These are phyloP conservation scores for Anoplophora glabripennis DNA, from an alignment of 1,140 invertebrate genomes.

Conservation along the genomic window DNA sequence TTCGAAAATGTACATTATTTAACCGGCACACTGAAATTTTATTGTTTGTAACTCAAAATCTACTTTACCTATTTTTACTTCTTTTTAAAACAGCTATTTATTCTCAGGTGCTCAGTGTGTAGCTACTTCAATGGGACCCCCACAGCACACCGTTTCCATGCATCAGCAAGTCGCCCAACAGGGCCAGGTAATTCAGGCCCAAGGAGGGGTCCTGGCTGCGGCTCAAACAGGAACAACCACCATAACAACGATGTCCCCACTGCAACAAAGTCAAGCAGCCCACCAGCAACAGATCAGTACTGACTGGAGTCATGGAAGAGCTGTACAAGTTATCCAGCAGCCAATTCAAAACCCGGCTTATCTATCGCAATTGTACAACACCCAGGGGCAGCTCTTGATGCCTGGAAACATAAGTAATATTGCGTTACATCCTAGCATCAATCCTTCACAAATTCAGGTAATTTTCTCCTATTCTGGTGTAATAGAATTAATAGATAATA, in stretches of 20 bases:
- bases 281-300: slow-evolving; percentile 47
- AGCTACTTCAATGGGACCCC: slow-evolving; percentile 49
- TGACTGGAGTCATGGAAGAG: slow-evolving; percentile 46
- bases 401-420: slow-evolving; percentile 77
- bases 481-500: too few species aligned
- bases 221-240: slow-evolving; percentile 46
- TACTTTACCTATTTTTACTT: background rate
- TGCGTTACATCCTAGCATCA: slow-evolving; percentile 70
- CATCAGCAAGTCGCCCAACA: slow-evolving; percentile 45
- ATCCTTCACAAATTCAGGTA: slow-evolving; percentile 77
- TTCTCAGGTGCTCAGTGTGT: slow-evolving; percentile 46
- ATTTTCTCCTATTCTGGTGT: slow-evolving; percentile 2
- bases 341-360: slow-evolving; percentile 74
- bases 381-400: slow-evolving; percentile 74
- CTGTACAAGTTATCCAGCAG: slow-evolving; percentile 75
- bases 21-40: too few species aligned
- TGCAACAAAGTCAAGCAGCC: slow-evolving; percentile 49
- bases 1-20: too few species aligned
- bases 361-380: slow-evolving; percentile 76
- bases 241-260: slow-evolving; percentile 49
- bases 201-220: slow-evolving; percentile 42
- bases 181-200: slow-evolving; percentile 44
- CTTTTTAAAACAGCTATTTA: slow-evolving; percentile 1
- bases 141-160: slow-evolving; percentile 47
- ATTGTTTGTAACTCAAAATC: background rate